These are phyloP conservation scores for Aleiodes leptofemur DNA, from an alignment of 2,888 invertebrate species.

Conservation along the genomic window DNA sequence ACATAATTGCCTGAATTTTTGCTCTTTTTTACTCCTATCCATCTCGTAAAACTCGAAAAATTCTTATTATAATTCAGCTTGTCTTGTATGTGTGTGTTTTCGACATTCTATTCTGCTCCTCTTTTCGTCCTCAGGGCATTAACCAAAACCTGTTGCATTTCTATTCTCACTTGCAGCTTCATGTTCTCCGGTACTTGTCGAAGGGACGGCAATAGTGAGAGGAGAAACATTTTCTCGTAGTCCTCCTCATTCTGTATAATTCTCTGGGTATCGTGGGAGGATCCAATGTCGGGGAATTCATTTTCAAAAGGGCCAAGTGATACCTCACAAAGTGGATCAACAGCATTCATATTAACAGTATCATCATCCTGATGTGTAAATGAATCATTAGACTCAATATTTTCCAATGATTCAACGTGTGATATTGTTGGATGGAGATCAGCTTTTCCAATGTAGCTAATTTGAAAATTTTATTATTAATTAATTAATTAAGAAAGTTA, in stretches of 20 bases:
- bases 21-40: too few species aligned
- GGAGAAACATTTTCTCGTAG: conserved; percentile 71
- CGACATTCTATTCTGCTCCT: conserved; percentile 13
- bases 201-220: conserved; percentile 68
- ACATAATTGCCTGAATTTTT: too few species aligned
- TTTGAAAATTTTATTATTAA: neutral
- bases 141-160: conserved; percentile 69
- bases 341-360: neutral
- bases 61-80: neutral
- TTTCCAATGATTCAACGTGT: neutral
- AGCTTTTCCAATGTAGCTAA: neutral
- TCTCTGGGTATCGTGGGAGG: conserved; percentile 64
- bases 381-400: neutral
- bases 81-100: neutral
- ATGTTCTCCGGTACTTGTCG: conserved; percentile 69
- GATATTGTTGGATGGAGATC: neutral
- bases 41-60: too few species aligned
- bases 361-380: neutral
- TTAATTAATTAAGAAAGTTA: neutral
- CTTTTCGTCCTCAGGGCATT: conserved; percentile 48
- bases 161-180: conserved; percentile 71
- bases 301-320: conserved; percentile 66
- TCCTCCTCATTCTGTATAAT: conserved; percentile 66
- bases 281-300: conserved; percentile 66
- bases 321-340: conserved; percentile 64